Evolutionary conservation across 2,888 invertebrate species (phyloP).

Genomic region (Protonemura montana): DNA sequence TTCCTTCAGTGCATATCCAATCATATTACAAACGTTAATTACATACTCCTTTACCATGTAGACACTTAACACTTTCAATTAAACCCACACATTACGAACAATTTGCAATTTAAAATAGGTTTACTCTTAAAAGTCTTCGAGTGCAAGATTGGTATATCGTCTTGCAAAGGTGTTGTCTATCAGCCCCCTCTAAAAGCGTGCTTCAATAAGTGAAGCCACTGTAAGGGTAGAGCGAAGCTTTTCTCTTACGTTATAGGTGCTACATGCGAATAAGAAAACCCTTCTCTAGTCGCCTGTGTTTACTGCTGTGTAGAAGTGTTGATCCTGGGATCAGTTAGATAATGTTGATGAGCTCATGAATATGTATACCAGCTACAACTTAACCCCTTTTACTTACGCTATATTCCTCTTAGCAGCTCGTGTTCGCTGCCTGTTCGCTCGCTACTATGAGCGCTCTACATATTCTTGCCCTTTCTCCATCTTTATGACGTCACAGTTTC

Average conservation of each 20-base stretch:
- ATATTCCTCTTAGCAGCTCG: constrained; percentile 40
- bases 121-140: neutral
- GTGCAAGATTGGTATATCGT: neutral
- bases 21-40: neutral
- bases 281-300: constrained; percentile 27
- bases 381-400: constrained; percentile 42
- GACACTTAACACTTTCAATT: neutral
- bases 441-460: neutral
- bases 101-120: neutral
- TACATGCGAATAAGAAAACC: constrained; percentile 21
- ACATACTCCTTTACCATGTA: neutral
- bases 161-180: neutral
- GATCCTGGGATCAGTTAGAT: constrained; percentile 37
- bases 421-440: neutral
- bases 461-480: constrained; percentile 4
- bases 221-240: neutral
- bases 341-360: constrained; percentile 34
- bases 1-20: neutral
- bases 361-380: constrained; percentile 37
- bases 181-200: neutral
- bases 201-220: neutral
- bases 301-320: constrained; percentile 28
- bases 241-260: neutral
- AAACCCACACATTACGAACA: neutral
- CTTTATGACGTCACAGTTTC: constrained; percentile 32